Base-by-base conservation (phyloP, 1,140 invertebrate genomes). In the Drosophila insularis region DNA sequence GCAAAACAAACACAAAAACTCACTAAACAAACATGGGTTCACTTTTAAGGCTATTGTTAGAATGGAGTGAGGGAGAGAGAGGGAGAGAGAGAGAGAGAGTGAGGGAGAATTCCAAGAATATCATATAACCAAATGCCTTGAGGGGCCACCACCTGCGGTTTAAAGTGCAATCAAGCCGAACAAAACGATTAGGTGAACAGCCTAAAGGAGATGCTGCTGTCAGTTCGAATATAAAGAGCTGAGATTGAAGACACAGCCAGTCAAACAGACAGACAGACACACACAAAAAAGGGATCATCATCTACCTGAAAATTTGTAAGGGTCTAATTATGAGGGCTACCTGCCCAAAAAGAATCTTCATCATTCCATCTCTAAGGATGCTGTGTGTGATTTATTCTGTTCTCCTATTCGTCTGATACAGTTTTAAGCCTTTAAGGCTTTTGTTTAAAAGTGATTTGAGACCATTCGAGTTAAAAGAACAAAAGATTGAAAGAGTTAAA, bases 91-190 rank as follows among this genome's bases (percentile, higher is more conserved):
- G 32, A 35, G 32, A 35, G 35, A 13, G 35, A 27, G 27, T 27
- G 27, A 27, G 11, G 11, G 35, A 37, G 11, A 56, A 37, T 78
- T 78, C 74, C 75, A 23, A 63, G 75, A 72, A 78, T 46, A 21
- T 50, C 43, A 50, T 21, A 4, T 13, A 46, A 0, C 23, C 27
- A 27, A 2, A 32, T 39, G 58, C 74, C 68, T 66, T 17, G 6
- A 32, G 63, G 59, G 62, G 63, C 40, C 17, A 77, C 39, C 66
- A 63, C 68, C 65, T 86, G 70, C 54, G 81, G 74, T 53, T 78
- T 68, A 55, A 72, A 85, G 80, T 74, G 74, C 81, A 85, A 85
- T 85, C 81, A 85, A 86, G 78, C 62, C 39, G 71, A 81, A 72
- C 81, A 6, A 32, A 23, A 46, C 6, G 55, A 74, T 62, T 68